These are phyloP conservation scores for Lacerta viridis DNA, from an alignment of 2,797 vertebrate species.

Conservation along the genomic window DNA sequence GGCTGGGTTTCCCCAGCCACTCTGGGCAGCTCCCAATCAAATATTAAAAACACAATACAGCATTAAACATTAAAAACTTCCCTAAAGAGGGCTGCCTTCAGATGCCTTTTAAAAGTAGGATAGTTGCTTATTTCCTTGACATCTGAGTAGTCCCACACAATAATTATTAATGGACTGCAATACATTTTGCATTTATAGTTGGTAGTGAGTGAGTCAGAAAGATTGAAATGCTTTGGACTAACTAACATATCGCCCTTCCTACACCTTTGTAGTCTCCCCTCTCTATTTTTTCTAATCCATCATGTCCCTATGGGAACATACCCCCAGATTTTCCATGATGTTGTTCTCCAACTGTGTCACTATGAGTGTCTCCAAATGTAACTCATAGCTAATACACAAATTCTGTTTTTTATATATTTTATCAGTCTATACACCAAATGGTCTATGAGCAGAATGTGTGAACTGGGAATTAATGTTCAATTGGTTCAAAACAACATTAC, in stretches of 20 bases:
- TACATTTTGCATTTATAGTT: not conserved
- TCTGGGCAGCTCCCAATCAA: too few relatives aligned
- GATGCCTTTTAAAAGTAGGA: too few relatives aligned
- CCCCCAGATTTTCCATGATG: not conserved
- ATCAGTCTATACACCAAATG: not conserved
- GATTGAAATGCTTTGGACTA: not conserved
- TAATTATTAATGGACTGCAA: not conserved
- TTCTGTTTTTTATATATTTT: not conserved
- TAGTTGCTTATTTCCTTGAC: too few relatives aligned
- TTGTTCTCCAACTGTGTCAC: not conserved
- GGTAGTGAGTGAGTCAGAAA: not conserved
- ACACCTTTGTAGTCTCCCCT: not conserved
- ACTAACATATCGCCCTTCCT: not conserved
- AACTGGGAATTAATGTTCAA: not conserved
- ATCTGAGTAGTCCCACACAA: not conserved
- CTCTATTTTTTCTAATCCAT: not conserved
- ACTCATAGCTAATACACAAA: not conserved
- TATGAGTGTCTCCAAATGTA: not conserved
- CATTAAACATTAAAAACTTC: too few relatives aligned
- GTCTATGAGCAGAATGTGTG: not conserved
- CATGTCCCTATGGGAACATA: not conserved
- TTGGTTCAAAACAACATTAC: too few relatives aligned
- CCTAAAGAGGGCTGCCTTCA: too few relatives aligned
- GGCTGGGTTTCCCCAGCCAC: too few relatives aligned
- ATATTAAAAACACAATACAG: too few relatives aligned